A percentile compares a stretch with the other conserved stretches of the same genome.
phyloP scores from a whole-genome alignment of 2,113 vertebrate species.

The Halcyon senegalensis region DNA sequence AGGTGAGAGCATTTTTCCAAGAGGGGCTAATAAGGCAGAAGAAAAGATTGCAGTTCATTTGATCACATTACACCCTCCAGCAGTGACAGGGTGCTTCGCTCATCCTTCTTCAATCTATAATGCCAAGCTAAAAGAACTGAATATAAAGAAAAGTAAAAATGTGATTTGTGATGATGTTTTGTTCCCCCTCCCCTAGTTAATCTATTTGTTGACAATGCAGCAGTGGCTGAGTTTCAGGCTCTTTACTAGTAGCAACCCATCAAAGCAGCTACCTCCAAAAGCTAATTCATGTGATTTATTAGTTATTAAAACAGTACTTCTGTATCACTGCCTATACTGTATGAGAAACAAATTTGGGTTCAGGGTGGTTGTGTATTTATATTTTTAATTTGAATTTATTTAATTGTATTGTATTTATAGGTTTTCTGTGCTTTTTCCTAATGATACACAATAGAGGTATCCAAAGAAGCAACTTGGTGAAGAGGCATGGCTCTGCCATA shows the following conservation, averaged over 20 bases:
- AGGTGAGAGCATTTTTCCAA: conserved; percentile 33
- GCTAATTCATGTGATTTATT: background rate
- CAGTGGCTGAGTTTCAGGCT: background rate
- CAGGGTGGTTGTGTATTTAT: background rate
- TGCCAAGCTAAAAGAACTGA: background rate
- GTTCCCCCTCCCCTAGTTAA: background rate
- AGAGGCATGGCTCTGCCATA: background rate
- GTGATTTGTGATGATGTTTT: background rate
- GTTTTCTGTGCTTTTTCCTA: background rate
- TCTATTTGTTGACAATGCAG: background rate
- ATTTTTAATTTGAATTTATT: background rate
- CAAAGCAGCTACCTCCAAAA: background rate
- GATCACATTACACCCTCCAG: background rate
- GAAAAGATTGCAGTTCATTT: background rate
- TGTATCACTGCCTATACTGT: background rate
- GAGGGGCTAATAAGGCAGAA: conserved; percentile 22
- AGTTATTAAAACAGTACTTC: background rate
- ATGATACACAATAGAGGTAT: background rate
- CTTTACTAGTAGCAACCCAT: background rate
- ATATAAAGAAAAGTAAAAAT: background rate
- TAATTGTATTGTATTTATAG: background rate
- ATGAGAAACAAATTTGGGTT: background rate
- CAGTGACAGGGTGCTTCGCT: background rate
- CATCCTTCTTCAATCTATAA: background rate
- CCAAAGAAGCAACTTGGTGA: background rate